Evolutionary conservation across 1,140 invertebrate genomes (phyloP).

Genomic region (Coptotermes formosanus): DNA sequence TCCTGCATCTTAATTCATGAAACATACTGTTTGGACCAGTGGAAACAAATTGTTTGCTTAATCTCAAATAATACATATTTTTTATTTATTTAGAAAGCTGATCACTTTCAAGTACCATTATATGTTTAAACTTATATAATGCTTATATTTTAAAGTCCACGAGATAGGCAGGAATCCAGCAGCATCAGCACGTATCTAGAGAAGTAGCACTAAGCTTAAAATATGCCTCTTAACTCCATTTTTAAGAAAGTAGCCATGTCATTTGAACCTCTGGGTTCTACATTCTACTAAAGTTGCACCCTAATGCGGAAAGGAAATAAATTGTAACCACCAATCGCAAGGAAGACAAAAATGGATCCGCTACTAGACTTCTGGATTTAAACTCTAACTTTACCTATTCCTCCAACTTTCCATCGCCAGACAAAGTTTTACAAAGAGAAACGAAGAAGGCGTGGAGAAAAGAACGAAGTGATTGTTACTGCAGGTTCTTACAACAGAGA

Average conservation of each 20-base stretch:
- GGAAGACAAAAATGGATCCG: neutral
- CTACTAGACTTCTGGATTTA: slow-evolving; percentile 6
- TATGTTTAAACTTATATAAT: too few species aligned
- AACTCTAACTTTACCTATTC: slow-evolving; percentile 12
- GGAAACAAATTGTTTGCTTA: too few species aligned
- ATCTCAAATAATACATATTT: too few species aligned
- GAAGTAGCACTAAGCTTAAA: too few species aligned
- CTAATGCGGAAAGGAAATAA: neutral
- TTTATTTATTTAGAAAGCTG: too few species aligned
- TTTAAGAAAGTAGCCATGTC: neutral
- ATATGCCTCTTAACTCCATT: neutral
- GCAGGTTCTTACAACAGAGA: neutral
- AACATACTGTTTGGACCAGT: too few species aligned
- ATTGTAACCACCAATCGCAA: neutral
- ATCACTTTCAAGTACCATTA: too few species aligned
- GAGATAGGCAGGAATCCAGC: too few species aligned
- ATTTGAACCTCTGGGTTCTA: neutral
- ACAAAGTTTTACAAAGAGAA: neutral
- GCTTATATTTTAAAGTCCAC: too few species aligned
- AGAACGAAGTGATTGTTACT: neutral
- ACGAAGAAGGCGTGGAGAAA: neutral
- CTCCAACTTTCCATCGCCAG: neutral
- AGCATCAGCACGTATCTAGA: too few species aligned
- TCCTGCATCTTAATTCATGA: too few species aligned
- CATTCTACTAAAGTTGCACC: neutral